Evolutionary conservation across 2,113 vertebrate species (phyloP).

Genomic region (Phoxinus phoxinus): DNA sequence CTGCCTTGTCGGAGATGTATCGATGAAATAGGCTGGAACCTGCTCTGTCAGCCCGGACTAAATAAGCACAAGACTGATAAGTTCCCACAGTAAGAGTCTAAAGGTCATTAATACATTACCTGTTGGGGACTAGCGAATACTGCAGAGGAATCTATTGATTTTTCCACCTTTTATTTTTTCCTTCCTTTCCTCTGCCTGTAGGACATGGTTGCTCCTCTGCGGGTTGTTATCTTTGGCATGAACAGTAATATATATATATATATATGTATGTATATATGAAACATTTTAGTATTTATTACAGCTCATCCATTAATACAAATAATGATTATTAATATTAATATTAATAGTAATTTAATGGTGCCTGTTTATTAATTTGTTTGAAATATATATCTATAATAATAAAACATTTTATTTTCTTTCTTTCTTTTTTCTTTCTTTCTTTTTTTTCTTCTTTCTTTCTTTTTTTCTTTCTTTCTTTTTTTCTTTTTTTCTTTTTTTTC

Average conservation of each 20-base stretch:
- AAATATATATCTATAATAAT: too few species aligned
- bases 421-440: too few species aligned
- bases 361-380: too few species aligned
- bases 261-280: too few species aligned
- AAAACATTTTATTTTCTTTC: too few species aligned
- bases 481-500: too few species aligned
- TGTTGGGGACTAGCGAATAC: conserved; percentile 63
- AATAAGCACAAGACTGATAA: conserved; percentile 79
- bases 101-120: conserved; percentile 83
- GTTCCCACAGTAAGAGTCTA: conserved; percentile 79
- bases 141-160: conserved; percentile 75
- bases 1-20: conserved; percentile 76
- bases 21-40: conserved; percentile 77
- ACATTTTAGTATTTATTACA: too few species aligned
- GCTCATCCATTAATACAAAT: too few species aligned
- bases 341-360: too few species aligned
- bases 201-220: conserved; percentile 2
- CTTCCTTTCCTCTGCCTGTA: conserved; percentile 52
- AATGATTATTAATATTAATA: too few species aligned
- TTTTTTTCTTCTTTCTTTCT: too few species aligned
- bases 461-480: too few species aligned
- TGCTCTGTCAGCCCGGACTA: conserved; percentile 75
- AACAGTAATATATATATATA: conserved; percentile 5
- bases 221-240: conserved; percentile 21
- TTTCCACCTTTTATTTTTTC: conserved; percentile 49